Conservation (phyloP, 2,888 invertebrate species). For the Cheilosia vernalis region DNA sequence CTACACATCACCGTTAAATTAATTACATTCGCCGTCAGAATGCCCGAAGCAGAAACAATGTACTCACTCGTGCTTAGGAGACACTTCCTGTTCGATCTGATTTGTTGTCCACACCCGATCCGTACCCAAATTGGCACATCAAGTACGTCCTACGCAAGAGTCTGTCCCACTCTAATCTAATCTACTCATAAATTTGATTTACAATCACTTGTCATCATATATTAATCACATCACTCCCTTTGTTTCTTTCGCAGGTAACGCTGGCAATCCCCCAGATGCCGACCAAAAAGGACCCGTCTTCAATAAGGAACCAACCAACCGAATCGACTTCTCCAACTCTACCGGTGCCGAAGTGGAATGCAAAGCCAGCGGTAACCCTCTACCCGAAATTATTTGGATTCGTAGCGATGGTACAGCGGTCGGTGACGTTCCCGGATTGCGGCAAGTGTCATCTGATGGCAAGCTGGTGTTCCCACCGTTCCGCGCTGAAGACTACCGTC, state of each 20-base stretch:
- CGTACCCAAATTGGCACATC: neutral
- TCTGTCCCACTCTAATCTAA: conserved; percentile 38
- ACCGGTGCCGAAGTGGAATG: conserved; percentile 97
- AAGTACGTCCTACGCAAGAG: neutral
- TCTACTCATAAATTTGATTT: conserved; percentile 42
- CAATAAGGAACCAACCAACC: conserved; percentile 94
- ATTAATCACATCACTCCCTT: neutral
- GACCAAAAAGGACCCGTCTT: conserved; percentile 95
- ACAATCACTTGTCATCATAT: neutral
- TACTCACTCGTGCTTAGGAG: neutral
- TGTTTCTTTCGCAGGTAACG: conserved; percentile 72
- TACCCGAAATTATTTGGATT: conserved; percentile 96
- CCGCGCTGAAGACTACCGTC: conserved; percentile 95
- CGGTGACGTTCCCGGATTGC: conserved; percentile 93
- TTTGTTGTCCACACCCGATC: conserved; percentile 23
- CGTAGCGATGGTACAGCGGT: conserved; percentile 95
- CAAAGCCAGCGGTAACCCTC: conserved; percentile 94
- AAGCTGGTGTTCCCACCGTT: conserved; percentile 97
- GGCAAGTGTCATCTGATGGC: conserved; percentile 95
- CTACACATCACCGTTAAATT: neutral
- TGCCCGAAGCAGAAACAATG: neutral
- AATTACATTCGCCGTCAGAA: conserved; percentile 15
- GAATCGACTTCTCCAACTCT: conserved; percentile 96
- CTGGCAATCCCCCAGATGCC: conserved; percentile 85
- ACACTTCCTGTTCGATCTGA: conserved; percentile 11